These are phyloP conservation scores for Athetis lepigone DNA, from an alignment of 2,888 invertebrate genomes.

Conservation along the genomic window DNA sequence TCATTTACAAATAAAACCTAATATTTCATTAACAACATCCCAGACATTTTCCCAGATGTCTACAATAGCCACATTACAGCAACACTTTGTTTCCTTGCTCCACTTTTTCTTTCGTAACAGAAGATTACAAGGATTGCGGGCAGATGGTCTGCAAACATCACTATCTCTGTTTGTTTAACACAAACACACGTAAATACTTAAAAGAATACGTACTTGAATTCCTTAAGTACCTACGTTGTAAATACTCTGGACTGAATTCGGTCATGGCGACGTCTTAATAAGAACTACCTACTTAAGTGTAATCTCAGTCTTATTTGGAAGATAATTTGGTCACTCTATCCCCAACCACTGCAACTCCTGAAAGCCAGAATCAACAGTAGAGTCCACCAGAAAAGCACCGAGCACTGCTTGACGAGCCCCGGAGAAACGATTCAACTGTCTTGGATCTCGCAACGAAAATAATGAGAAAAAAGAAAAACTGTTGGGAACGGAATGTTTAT, in stretches of 20 bases:
- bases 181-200: conserved; percentile 17
- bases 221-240: not conserved
- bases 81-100: conserved; percentile 73
- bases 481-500: too few species aligned
- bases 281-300: too few species aligned
- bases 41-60: conserved; percentile 28
- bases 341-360: too few species aligned
- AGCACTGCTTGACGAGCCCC: too few species aligned
- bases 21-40: conserved; percentile 4
- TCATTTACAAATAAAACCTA: not conserved
- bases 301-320: too few species aligned
- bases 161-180: conserved; percentile 63
- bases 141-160: conserved; percentile 69
- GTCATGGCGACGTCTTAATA: not conserved
- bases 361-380: too few species aligned
- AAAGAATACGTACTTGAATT: not conserved
- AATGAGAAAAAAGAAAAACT: too few species aligned
- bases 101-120: conserved; percentile 75
- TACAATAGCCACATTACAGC: conserved; percentile 31
- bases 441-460: too few species aligned
- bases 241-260: too few species aligned
- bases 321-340: too few species aligned
- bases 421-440: too few species aligned
- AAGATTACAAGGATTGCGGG: conserved; percentile 68
- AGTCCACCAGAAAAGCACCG: too few species aligned